These are phyloP conservation scores for Cyrtodaria siliqua DNA, from an alignment of 2,888 invertebrate genomes.

Conservation along the genomic window DNA sequence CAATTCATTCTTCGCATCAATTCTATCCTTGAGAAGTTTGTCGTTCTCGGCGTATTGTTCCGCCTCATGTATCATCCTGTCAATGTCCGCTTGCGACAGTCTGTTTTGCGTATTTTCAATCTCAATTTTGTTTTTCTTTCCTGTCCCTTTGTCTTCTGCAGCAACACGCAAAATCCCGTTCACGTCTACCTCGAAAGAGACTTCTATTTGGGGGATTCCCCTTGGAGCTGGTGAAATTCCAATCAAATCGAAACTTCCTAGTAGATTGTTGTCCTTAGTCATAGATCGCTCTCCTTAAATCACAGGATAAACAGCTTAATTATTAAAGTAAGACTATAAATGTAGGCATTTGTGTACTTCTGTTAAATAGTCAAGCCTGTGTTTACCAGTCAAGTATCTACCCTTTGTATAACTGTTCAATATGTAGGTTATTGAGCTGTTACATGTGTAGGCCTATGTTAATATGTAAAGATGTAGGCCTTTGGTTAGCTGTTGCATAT, in stretches of 20 bases:
- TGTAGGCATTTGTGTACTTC: too few species aligned
- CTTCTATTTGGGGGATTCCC: constrained; percentile 87
- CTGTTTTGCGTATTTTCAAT: constrained; percentile 99
- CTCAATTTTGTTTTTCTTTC: constrained; percentile 99
- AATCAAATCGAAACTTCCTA: constrained; percentile 99
- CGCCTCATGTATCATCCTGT: constrained; percentile 99
- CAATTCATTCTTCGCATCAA: constrained; percentile 98
- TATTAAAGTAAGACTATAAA: background rate
- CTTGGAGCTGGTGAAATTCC: constrained; percentile 94
- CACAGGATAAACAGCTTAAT: background rate
- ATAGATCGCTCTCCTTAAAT: constrained; percentile 97
- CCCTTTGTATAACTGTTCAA: too few species aligned
- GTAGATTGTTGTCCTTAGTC: constrained; percentile 99
- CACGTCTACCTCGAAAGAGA: constrained; percentile 88
- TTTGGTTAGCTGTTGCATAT: too few species aligned
- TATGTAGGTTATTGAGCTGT: too few species aligned
- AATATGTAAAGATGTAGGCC: too few species aligned
- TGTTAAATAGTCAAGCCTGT: too few species aligned
- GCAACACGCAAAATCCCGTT: constrained; percentile 89
- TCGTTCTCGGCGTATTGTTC: constrained; percentile 99
- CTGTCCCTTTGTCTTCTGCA: constrained; percentile 99
- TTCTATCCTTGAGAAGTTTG: constrained; percentile 93
- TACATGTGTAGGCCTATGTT: too few species aligned
- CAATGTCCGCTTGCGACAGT: constrained; percentile 98
- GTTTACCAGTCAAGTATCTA: too few species aligned